Percentiles rank a stretch among this genome's conserved stretches.
phyloP scores from a whole-genome alignment of 2,113 vertebrate genomes.

The Rallus limicola region DNA sequence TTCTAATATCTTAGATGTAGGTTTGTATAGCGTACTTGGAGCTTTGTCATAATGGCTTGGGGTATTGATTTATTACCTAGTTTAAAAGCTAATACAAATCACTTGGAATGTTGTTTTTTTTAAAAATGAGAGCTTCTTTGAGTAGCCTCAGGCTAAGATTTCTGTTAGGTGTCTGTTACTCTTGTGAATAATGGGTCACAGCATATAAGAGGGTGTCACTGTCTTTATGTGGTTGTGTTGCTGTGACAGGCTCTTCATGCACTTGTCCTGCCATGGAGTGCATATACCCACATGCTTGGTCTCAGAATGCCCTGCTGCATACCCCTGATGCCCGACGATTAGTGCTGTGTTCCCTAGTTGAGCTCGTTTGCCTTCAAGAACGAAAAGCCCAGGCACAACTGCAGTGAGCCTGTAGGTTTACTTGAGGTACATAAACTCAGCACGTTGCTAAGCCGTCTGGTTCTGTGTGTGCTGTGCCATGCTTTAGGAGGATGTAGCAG shows the following conservation, averaged over 20 bases:
- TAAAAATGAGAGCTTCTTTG: background rate
- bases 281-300: background rate
- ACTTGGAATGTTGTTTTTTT: background rate
- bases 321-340: background rate
- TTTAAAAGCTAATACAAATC: background rate
- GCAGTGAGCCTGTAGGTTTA: background rate
- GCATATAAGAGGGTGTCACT: background rate
- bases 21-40: background rate
- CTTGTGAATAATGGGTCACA: background rate
- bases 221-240: background rate
- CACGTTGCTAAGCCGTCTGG: background rate
- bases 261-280: background rate
- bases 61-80: background rate
- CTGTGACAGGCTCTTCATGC: background rate
- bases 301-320: fast-evolving
- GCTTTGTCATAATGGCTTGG: background rate
- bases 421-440: background rate
- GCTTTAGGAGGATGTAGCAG: background rate
- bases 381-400: background rate
- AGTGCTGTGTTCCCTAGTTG: background rate
- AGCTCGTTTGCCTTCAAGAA: background rate
- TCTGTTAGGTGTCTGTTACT: background rate
- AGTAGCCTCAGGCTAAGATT: background rate
- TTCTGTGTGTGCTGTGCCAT: background rate
- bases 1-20: background rate